Evolutionary conservation across 2,113 vertebrate genomes (phyloP).

Genomic region (Rafetus swinhoei): DNA sequence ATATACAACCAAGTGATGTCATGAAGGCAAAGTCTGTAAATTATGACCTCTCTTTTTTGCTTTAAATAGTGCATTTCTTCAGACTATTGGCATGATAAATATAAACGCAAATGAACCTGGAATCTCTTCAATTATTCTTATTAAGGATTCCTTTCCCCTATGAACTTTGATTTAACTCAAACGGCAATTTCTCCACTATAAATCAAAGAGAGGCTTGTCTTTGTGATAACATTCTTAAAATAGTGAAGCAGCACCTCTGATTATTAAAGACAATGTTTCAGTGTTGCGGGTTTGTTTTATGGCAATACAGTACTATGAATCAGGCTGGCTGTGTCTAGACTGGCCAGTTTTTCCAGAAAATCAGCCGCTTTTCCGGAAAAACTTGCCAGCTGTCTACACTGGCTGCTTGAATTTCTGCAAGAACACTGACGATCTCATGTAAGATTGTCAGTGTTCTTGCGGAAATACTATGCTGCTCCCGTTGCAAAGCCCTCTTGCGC

Average conservation of each 20-base stretch:
- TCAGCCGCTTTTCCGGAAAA: too few relatives aligned
- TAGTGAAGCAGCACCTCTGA: conserved; percentile 78
- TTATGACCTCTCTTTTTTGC: conserved; percentile 74
- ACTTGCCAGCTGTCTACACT: too few relatives aligned
- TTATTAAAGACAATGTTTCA: conserved; percentile 71
- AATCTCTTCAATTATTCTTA: conserved; percentile 82
- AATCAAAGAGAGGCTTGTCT: conserved; percentile 72
- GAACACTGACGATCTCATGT: too few relatives aligned
- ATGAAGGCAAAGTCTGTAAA: conserved; percentile 76
- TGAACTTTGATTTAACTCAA: conserved; percentile 77
- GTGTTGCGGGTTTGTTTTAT: conserved; percentile 54
- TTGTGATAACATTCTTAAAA: conserved; percentile 72
- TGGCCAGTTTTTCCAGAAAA: too few relatives aligned
- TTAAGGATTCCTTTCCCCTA: conserved; percentile 79
- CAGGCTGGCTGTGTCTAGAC: too few relatives aligned
- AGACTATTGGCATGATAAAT: conserved; percentile 79
- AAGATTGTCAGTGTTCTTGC: too few relatives aligned
- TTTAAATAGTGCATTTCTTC: conserved; percentile 77
- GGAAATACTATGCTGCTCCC: too few relatives aligned
- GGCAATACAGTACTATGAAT: conserved; percentile 34
- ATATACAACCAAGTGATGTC: conserved; percentile 77
- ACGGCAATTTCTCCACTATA: conserved; percentile 70
- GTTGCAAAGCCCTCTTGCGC: too few relatives aligned
- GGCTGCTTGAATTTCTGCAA: too few relatives aligned
- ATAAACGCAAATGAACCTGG: conserved; percentile 78